These are phyloP conservation scores for Lophura nycthemera DNA, from an alignment of 2,113 vertebrate species.

Conservation along the genomic window DNA sequence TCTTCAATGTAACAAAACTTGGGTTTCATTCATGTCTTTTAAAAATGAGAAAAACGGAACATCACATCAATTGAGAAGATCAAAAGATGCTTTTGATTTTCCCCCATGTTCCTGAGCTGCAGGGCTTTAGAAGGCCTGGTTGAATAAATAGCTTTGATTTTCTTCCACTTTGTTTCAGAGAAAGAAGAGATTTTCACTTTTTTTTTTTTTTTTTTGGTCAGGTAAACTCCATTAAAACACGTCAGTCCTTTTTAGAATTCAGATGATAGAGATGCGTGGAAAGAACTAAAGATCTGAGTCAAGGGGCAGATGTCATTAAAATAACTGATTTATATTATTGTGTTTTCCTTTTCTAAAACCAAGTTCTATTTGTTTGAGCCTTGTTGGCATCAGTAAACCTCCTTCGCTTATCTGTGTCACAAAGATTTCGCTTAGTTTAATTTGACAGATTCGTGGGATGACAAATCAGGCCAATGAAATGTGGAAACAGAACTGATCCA, in stretches of 20 bases:
- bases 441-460: background rate
- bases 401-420: background rate
- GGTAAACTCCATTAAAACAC: background rate
- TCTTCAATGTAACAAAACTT: background rate
- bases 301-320: background rate
- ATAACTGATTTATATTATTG: background rate
- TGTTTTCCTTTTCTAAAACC: background rate
- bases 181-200: background rate
- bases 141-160: slow-evolving; percentile 29
- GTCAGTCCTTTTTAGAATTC: background rate
- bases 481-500: background rate
- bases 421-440: background rate
- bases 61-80: slow-evolving; percentile 45
- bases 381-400: background rate
- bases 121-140: background rate
- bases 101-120: background rate
- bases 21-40: slow-evolving; percentile 5
- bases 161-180: slow-evolving; percentile 1
- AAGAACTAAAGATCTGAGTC: background rate
- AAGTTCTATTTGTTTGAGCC: background rate
- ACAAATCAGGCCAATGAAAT: background rate
- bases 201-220: background rate
- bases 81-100: slow-evolving; percentile 25
- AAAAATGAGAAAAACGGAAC: background rate
- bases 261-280: background rate